Evolutionary conservation across 1,140 invertebrate genomes (phyloP).

Genomic region (Olivierus martensii): DNA sequence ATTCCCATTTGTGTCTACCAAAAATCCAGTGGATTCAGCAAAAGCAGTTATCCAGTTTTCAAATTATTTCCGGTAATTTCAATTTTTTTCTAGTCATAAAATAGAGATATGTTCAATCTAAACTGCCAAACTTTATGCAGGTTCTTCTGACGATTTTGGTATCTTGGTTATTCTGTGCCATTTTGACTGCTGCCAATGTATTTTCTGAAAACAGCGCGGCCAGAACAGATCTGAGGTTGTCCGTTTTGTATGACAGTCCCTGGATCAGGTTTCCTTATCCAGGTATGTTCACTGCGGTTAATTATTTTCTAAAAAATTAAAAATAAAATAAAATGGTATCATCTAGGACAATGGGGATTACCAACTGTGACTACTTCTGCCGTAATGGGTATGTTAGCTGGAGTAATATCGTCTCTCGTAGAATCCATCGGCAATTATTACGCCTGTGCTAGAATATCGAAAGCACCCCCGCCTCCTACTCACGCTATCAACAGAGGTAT

Average conservation of each 20-base stretch:
- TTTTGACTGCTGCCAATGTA: slow-evolving; percentile 27
- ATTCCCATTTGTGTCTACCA: slow-evolving; percentile 47
- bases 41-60: slow-evolving; percentile 53
- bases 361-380: slow-evolving; percentile 56
- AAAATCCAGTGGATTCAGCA: slow-evolving; percentile 39
- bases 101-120: too few relatives aligned
- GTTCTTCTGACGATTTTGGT: slow-evolving; percentile 31
- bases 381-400: slow-evolving; percentile 68
- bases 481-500: slow-evolving; percentile 79
- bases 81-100: too few relatives aligned
- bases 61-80: slow-evolving; percentile 72
- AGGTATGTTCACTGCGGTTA: slow-evolving; percentile 31
- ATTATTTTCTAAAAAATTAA: not conserved
- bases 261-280: slow-evolving; percentile 81
- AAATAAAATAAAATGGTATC: not conserved
- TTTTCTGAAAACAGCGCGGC: slow-evolving; percentile 21
- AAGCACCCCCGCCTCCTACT: slow-evolving; percentile 60
- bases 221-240: slow-evolving; percentile 37
- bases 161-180: slow-evolving; percentile 26
- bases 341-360: slow-evolving; percentile 63
- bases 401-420: slow-evolving; percentile 65
- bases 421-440: slow-evolving; percentile 83
- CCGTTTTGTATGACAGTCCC: slow-evolving; percentile 52
- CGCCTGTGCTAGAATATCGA: slow-evolving; percentile 65
- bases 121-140: too few relatives aligned